Evolutionary conservation across 2,797 vertebrate genomes (phyloP).

Genomic region (Perodicticus potto): DNA sequence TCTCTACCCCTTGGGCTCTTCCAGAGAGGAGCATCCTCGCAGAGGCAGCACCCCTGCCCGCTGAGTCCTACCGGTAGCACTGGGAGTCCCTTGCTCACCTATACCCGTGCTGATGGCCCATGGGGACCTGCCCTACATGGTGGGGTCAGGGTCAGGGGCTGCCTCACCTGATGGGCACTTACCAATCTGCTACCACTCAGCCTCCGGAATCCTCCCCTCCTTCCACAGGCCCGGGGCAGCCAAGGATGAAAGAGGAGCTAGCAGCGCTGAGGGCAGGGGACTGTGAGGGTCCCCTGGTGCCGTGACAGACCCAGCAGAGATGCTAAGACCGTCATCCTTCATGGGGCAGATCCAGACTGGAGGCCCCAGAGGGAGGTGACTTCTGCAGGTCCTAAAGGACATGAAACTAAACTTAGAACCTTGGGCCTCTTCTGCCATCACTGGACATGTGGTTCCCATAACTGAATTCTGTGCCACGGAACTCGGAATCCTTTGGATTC

Average conservation of each 20-base stretch:
- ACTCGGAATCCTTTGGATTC: neutral
- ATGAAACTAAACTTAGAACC: rapidly evolving
- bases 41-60: neutral
- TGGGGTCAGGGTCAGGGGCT: neutral
- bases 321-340: neutral
- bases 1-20: neutral
- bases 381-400: neutral
- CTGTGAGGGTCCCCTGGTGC: neutral
- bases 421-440: neutral
- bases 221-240: neutral
- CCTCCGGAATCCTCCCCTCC: neutral
- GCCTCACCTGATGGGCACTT: neutral
- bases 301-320: neutral
- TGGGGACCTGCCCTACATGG: neutral
- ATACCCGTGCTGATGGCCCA: neutral
- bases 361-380: neutral
- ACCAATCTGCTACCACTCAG: neutral
- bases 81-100: neutral
- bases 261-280: neutral
- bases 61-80: neutral
- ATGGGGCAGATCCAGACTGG: rapidly evolving
- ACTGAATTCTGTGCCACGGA: neutral
- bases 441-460: neutral
- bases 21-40: neutral
- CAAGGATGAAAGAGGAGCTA: neutral